A percentile compares a stretch with the other conserved stretches of the same genome.
phyloP scores from a whole-genome alignment of 2,797 vertebrate species.

The Cottoperca gobio region DNA sequence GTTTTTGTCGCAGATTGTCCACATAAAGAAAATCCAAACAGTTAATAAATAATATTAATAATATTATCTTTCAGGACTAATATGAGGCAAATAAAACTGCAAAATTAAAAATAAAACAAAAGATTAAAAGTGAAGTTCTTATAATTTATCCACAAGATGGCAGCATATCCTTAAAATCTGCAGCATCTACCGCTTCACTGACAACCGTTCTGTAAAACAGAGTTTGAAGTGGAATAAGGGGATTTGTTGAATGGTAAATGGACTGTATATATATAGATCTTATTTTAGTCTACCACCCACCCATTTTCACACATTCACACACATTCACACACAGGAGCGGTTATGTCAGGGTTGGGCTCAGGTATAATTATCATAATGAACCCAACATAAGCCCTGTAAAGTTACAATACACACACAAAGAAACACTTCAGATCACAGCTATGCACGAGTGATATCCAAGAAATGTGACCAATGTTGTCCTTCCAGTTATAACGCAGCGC shows the following conservation, averaged over 20 bases:
- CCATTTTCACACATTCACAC: too few relatives aligned
- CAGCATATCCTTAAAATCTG: neutral
- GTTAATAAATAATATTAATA: too few relatives aligned
- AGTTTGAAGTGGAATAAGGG: neutral
- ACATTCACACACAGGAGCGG: too few relatives aligned
- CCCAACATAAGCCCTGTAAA: too few relatives aligned
- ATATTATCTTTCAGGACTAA: too few relatives aligned
- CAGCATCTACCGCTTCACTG: neutral
- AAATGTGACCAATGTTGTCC: neutral
- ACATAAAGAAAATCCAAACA: neutral
- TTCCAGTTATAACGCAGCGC: neutral
- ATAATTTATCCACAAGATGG: slow-evolving; percentile 11
- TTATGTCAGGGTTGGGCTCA: too few relatives aligned
- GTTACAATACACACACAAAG: too few relatives aligned
- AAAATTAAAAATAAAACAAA: neutral
- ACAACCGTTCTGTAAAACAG: neutral
- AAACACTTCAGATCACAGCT: neutral
- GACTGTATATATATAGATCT: too few relatives aligned
- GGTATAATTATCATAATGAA: too few relatives aligned
- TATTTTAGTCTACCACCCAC: too few relatives aligned
- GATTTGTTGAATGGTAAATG: too few relatives aligned
- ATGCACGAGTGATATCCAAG: neutral
- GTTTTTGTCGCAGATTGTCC: neutral
- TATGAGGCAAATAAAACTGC: neutral
- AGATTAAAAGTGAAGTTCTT: neutral